Evolutionary conservation across 92 coral and sea anemone species (phyloP), one percentile per base, ranked within the genome.

Genomic region (Epizoanthus rinbou): DNA sequence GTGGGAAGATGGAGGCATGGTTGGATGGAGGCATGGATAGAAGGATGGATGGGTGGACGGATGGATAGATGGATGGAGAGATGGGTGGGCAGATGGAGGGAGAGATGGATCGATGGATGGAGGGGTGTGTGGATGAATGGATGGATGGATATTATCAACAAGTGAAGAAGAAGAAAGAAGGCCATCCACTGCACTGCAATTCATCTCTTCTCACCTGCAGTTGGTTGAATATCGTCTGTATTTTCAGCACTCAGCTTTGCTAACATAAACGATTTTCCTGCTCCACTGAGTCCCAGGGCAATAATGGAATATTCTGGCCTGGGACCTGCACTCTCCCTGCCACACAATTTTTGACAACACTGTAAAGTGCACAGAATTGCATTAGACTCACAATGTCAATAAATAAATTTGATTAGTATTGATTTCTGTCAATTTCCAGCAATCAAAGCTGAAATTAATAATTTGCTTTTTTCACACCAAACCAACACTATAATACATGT

Each of bases 201-300:
- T 64, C 64, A 24, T 22, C 22, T 9, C 19, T 10, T 57, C 39
- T 56, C 70, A 56, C 98, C 98, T 58, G 88, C 87, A 16, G 98
- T 95, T 41, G 97, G 98, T 69, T 95, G 79, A 33, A 95, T 85
- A 35, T 92, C 95, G 65, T 93, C 94, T 16, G 89, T 80, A 16
- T 85, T 85, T 74, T 97, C 99, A 13, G 91, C 90, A 79, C 94
- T 91, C 78, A 97, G 86, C 80, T 80, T 87, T 21, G 99, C 98
- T 19, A 94, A 86, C 56, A 97, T 83, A 73, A 85, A 73, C 8
- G 99, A 93, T 80, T 97, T 97, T 14, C 99, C 99, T 81, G 98
- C 90, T 83, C 91, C 89, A 50, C 93, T 80, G 6, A 97, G 90
- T 41, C 99, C 99, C 52, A 97, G 84, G 25, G 95, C 95, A 35